Base-by-base conservation (phyloP, 2,797 vertebrate genomes). In the Acrocephalus scirpaceus region DNA sequence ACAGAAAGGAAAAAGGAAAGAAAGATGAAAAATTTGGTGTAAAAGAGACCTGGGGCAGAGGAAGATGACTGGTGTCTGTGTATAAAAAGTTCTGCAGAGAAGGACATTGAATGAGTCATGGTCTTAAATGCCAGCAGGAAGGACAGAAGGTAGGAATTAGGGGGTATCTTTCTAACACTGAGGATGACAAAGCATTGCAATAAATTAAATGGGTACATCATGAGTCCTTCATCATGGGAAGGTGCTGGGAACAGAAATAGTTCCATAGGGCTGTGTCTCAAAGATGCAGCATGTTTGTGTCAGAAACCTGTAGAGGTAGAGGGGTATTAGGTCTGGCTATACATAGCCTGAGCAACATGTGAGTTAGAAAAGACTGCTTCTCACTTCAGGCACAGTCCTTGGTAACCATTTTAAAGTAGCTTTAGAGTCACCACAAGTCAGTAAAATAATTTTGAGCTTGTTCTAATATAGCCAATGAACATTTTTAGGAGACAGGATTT, bases 321-420 rank as follows among this genome's bases (percentile, higher is more conserved):
- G 40, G 47, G 16, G 0, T 13, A 16, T 82, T 42, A 54, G 21
- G 21, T 82, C 4, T 2, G 4, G 15, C 40, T 74, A 0, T 16
- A 14, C 1, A 1, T 2, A 38, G 30, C 25, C 58, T 58, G 56
- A 72, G 42, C 42, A 82, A 34, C 9, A 3, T 5, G 16, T 20
- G 71, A 48, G 23, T 79, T 62, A 48, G 40, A 21, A 56, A 70
- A 86, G 13, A 23, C 26, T 71, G 11, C 16, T 29, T 47, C 50
- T 79, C 29, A 11, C 45, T 53, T 67, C 20, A 69, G 66, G 20
- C 23, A 64, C 48, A 26, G 29, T 1, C 36, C 29, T 45, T 2
- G 1, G 19, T 17, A 78, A 77, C 27, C 16, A 32, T 62, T 60
- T 53, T 30, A 16, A 71, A 44, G 45, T 50, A 62, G 23, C 22